These are phyloP conservation scores for Brachionus manjavacas DNA, from an alignment of 1,140 invertebrate species.

Conservation along the genomic window DNA sequence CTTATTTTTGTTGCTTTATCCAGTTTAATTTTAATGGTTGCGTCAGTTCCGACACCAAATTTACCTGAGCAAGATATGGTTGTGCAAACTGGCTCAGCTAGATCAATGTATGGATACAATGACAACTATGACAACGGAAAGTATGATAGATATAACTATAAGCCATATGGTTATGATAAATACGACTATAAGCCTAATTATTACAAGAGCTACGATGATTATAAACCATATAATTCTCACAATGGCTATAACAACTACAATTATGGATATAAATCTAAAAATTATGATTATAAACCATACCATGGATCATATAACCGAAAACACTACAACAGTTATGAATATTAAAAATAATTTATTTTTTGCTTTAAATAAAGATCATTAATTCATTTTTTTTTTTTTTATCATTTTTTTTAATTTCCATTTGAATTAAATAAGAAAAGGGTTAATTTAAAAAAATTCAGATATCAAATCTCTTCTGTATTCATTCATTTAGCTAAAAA, in stretches of 20 bases:
- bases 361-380: no score
- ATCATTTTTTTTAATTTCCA: no score
- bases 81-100: not conserved
- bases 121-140: not conserved
- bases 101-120: not conserved
- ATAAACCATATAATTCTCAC: not conserved
- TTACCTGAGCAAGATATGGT: not conserved
- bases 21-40: not conserved
- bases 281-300: not conserved
- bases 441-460: no score
- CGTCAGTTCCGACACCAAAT: not conserved
- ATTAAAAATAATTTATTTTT: not conserved
- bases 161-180: not conserved
- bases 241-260: not conserved
- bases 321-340: not conserved
- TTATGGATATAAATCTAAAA: not conserved
- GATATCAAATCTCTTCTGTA: no score
- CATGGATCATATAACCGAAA: not conserved
- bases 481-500: no score
- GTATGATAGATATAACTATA: not conserved
- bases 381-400: no score
- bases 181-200: not conserved
- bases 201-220: not conserved
- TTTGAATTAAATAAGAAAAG: no score
- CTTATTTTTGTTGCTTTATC: not conserved